Evolutionary conservation across 2,797 vertebrate species (phyloP).

Genomic region (Paedocypris micromegethes): DNA sequence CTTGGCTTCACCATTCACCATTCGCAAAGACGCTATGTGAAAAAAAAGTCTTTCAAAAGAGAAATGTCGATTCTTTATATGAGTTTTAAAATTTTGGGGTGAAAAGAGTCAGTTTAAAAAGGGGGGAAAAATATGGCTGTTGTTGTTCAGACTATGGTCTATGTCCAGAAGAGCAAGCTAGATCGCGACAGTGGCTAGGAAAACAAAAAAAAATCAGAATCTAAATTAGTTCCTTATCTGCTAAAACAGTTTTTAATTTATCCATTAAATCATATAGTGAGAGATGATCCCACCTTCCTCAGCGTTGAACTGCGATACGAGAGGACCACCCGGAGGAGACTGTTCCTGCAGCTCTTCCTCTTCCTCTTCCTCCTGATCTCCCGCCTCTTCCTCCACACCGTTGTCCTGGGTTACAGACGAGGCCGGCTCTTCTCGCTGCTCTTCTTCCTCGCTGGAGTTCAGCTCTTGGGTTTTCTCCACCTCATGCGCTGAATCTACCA

Average conservation of each 20-base stretch:
- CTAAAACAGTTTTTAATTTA: too few relatives aligned
- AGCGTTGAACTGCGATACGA: constrained; percentile 54
- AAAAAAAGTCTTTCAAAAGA: too few relatives aligned
- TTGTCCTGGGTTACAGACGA: constrained; percentile 55
- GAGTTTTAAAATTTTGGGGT: too few relatives aligned
- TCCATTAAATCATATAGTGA: too few relatives aligned
- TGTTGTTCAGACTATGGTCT: too few relatives aligned
- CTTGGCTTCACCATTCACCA: too few relatives aligned
- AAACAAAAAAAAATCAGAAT: constrained; percentile 19
- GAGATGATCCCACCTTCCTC: constrained; percentile 63
- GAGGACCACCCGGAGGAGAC: constrained; percentile 64
- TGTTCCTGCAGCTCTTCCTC: constrained; percentile 55
- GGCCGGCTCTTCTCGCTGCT: constrained; percentile 42
- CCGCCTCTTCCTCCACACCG: constrained; percentile 50
- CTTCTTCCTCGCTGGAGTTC: constrained; percentile 51
- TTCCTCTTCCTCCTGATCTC: constrained; percentile 51
- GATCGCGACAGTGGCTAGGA: background rate
- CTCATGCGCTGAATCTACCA: constrained; percentile 58
- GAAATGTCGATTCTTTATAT: too few relatives aligned
- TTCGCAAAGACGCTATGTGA: too few relatives aligned
- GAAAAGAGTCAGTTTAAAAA: too few relatives aligned
- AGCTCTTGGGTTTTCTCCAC: constrained; percentile 48
- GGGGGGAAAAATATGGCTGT: too few relatives aligned
- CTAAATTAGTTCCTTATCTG: too few relatives aligned
- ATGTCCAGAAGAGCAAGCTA: too few relatives aligned